These are phyloP conservation scores for Bujurquina vittata DNA, from an alignment of 2,113 vertebrate genomes.

Conservation along the genomic window DNA sequence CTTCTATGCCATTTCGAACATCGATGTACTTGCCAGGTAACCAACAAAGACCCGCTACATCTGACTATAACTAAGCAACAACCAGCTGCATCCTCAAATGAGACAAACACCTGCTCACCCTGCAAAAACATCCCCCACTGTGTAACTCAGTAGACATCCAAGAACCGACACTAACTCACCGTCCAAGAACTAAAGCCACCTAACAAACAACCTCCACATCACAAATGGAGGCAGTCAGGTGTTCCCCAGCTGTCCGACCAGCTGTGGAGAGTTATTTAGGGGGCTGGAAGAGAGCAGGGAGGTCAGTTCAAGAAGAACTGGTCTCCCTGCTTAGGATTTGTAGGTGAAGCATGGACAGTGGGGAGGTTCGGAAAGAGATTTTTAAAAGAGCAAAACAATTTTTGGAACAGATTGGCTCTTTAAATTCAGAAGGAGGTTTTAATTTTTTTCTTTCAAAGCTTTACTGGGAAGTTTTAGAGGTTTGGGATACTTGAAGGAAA, in stretches of 20 bases:
- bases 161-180: background rate
- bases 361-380: background rate
- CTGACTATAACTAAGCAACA: background rate
- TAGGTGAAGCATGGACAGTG: background rate
- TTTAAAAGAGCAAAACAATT: no score
- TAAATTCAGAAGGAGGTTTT: background rate
- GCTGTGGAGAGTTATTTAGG: background rate
- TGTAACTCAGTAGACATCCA: background rate
- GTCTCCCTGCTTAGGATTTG: background rate
- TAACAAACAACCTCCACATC: background rate
- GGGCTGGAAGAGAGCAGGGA: background rate
- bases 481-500: background rate
- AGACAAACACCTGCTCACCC: background rate
- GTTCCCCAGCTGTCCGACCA: background rate
- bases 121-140: background rate
- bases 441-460: background rate
- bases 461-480: background rate
- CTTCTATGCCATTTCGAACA: constrained; percentile 97
- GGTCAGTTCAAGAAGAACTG: background rate
- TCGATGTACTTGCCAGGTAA: constrained; percentile 93
- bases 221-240: background rate
- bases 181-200: background rate
- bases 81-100: background rate
- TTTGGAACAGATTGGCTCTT: no score
- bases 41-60: background rate